Conservation (phyloP, 2,113 vertebrate genomes). For the Lampris incognitus region DNA sequence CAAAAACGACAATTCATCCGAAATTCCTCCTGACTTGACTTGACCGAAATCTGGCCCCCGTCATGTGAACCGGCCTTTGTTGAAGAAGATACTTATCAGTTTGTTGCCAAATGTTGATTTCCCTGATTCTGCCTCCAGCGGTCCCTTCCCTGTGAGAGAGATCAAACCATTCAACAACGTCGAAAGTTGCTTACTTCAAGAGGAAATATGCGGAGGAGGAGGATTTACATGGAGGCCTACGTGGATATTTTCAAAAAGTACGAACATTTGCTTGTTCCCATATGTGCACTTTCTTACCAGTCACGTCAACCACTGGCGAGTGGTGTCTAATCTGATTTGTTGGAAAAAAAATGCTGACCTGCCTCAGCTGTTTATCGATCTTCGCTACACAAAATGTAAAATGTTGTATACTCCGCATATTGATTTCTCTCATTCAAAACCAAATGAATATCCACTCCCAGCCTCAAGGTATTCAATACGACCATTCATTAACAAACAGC, state of each 20-base stretch:
- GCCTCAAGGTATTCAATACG: no score
- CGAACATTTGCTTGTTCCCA: constrained; percentile 28
- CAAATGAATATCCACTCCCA: neutral
- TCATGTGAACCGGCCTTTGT: neutral
- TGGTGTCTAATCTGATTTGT: neutral
- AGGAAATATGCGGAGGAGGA: constrained; percentile 99
- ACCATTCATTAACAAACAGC: no score
- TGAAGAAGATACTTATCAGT: neutral
- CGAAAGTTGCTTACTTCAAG: constrained; percentile 99
- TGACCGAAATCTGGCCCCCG: no score
- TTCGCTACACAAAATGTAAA: neutral
- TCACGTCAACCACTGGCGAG: no score
- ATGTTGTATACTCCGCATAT: neutral
- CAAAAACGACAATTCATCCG: no score
- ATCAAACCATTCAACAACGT: constrained; percentile 90
- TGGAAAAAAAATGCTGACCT: neutral
- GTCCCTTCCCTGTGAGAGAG: constrained; percentile 65
- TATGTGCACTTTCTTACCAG: neutral
- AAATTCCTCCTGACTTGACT: no score
- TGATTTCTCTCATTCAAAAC: neutral
- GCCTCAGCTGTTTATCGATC: neutral
- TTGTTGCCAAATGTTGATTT: neutral
- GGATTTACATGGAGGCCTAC: constrained; percentile 94
- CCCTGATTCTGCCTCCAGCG: constrained; percentile 24
- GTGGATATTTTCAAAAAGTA: constrained; percentile 97